These are phyloP conservation scores for Heterodera filipjevi DNA, from an alignment of 2,888 invertebrate species.

Conservation along the genomic window DNA sequence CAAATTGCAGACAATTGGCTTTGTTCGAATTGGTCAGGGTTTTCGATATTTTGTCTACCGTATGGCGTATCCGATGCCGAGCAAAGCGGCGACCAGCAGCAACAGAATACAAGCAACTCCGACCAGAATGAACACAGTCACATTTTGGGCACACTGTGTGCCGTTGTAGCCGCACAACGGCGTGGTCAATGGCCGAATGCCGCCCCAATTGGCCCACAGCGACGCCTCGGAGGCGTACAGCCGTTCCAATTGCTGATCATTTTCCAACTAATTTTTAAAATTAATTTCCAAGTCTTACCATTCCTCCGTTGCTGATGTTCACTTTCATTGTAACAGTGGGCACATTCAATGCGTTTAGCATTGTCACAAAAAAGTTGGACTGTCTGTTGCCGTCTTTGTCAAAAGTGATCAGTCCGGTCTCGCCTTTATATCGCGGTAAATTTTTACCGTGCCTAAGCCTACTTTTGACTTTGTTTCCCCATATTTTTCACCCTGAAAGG, in stretches of 20 bases:
- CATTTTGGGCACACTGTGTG: slow-evolving; percentile 41
- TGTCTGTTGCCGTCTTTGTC: slow-evolving; percentile 35
- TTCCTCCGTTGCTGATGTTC: neutral
- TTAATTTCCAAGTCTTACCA: neutral
- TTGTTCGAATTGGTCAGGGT: too few species aligned
- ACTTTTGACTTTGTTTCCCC: neutral
- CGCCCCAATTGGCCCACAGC: slow-evolving; percentile 24
- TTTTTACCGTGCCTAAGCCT: neutral
- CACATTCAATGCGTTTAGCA: slow-evolving; percentile 14
- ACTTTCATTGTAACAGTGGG: neutral
- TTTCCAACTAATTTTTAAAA: neutral
- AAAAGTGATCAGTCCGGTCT: slow-evolving; percentile 28
- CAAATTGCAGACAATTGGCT: neutral
- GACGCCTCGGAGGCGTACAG: slow-evolving; percentile 28
- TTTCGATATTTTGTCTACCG: slow-evolving; percentile 5
- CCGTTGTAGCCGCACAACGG: slow-evolving; percentile 50
- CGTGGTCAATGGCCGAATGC: slow-evolving; percentile 20
- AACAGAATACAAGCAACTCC: slow-evolving; percentile 28
- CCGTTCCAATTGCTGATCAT: neutral
- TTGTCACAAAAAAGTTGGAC: slow-evolving; percentile 33
- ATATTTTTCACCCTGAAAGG: slow-evolving; percentile 44
- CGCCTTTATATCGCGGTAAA: neutral
- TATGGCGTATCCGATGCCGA: slow-evolving; percentile 35
- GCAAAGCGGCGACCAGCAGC: slow-evolving; percentile 25
- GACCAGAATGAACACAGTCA: slow-evolving; percentile 33